phyloP scores from a whole-genome alignment of 2,797 vertebrate genomes.

The Paratrypauchen microcephalus region DNA sequence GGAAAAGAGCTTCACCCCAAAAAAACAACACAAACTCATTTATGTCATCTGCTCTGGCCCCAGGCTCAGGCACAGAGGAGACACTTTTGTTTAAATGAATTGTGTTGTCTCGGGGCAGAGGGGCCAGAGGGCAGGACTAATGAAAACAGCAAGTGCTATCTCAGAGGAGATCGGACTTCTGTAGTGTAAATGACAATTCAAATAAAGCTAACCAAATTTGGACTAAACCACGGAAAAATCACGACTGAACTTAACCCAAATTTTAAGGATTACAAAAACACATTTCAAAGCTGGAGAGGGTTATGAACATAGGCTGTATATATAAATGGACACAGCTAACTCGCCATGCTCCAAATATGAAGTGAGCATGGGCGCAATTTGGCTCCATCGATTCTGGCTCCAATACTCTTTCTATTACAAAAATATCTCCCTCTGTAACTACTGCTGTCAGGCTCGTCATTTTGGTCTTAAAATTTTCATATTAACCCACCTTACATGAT shows the following conservation, averaged over 20 bases:
- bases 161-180: background rate
- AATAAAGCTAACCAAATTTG: background rate
- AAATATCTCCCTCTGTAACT: no score
- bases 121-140: constrained; percentile 48
- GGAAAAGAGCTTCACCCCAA: constrained; percentile 48
- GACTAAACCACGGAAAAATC: background rate
- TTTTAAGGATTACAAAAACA: no score
- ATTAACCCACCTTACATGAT: no score
- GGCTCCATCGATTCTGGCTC: no score
- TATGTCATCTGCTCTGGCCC: constrained; percentile 47
- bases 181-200: background rate
- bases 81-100: constrained; percentile 72
- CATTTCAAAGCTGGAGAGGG: no score
- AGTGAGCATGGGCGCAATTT: no score
- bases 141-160: constrained; percentile 28
- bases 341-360: no score
- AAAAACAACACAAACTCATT: constrained; percentile 60
- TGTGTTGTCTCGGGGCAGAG: constrained; percentile 38
- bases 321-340: no score
- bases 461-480: no score
- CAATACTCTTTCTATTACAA: no score
- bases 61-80: constrained; percentile 41
- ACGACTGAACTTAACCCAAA: background rate
- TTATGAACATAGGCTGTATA: no score
- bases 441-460: no score